Conservation (phyloP, 2,113 vertebrate species). For the Grantiella picta region DNA sequence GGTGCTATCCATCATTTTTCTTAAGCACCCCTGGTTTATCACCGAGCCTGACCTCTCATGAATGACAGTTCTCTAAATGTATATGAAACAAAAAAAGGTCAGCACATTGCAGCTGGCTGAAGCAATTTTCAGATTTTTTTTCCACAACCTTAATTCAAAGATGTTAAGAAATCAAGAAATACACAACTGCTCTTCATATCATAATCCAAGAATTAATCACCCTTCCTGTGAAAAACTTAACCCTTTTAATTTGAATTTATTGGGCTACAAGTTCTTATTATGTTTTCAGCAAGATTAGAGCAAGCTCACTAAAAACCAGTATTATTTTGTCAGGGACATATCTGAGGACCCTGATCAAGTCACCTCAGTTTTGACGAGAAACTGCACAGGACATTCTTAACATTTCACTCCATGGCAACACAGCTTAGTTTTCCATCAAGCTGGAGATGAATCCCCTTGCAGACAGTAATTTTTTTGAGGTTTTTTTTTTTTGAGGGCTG, state of each 20-base stretch:
- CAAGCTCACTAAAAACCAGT: neutral
- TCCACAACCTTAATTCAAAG: neutral
- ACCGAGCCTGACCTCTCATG: accelerated
- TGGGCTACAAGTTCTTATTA: neutral
- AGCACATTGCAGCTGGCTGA: neutral
- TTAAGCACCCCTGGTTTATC: neutral
- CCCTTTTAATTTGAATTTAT: neutral
- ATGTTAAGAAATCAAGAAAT: neutral
- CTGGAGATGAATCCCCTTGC: neutral
- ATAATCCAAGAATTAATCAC: neutral
- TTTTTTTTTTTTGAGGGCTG: neutral
- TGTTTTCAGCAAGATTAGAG: neutral
- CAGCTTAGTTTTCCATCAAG: neutral
- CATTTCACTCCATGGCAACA: neutral
- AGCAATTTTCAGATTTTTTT: neutral
- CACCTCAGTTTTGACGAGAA: neutral
- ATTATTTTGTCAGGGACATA: neutral
- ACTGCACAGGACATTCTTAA: neutral
- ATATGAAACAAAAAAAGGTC: neutral
- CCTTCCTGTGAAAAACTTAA: neutral
- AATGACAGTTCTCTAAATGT: neutral
- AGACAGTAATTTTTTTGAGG: neutral
- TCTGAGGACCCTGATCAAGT: neutral
- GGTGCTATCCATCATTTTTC: neutral
- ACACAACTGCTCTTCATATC: neutral